A percentile compares a stretch with the other conserved stretches of the same genome.
These are phyloP conservation scores for Punctoribates punctum DNA, from an alignment of 2,888 invertebrate genomes.

Conservation along the genomic window DNA sequence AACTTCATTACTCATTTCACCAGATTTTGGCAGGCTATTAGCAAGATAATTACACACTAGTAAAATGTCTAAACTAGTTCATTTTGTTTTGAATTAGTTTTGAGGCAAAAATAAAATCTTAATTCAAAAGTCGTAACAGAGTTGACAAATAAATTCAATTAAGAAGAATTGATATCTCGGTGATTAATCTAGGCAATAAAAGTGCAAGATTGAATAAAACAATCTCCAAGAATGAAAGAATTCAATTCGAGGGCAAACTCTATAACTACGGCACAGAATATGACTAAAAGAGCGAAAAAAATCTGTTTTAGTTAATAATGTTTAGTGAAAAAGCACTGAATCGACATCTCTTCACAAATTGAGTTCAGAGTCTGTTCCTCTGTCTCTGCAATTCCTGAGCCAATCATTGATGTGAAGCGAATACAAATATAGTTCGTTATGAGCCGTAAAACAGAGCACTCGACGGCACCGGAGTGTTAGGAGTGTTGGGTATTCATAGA, in stretches of 20 bases:
- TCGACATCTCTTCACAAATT: background rate
- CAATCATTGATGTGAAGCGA: background rate
- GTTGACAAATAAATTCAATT: no score
- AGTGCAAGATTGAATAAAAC: no score
- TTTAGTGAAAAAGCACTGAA: background rate
- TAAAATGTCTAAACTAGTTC: no score
- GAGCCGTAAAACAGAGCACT: background rate
- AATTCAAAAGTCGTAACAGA: no score
- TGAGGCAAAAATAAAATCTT: no score
- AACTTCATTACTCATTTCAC: no score
- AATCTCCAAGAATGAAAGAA: background rate
- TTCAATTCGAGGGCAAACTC: background rate
- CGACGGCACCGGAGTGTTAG: background rate
- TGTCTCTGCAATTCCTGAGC: background rate
- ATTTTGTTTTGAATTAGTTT: no score
- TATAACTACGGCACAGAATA: background rate
- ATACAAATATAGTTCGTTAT: slow-evolving; percentile 29
- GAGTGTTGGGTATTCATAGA: background rate
- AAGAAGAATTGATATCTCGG: no score
- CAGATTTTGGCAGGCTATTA: no score
- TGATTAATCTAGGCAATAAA: no score
- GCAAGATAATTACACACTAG: no score
- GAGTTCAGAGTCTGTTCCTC: background rate
- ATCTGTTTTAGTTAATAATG: background rate
- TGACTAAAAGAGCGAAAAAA: background rate